Evolutionary conservation across 2,888 invertebrate species (phyloP).

Genomic region (Stictocephala bisonia): DNA sequence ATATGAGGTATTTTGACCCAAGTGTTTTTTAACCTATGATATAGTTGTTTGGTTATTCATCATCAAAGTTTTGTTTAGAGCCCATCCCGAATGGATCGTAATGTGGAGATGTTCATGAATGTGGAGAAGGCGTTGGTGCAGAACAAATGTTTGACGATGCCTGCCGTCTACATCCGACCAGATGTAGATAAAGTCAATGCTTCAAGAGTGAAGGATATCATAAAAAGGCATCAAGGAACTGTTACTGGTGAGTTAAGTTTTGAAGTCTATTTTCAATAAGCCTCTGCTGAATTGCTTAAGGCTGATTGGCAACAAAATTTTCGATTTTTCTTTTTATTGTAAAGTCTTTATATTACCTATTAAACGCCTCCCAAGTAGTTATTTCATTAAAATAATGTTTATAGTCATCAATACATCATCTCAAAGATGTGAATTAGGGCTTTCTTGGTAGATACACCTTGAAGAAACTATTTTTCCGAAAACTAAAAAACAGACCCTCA

Average conservation of each 20-base stretch:
- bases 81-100: conserved; percentile 89
- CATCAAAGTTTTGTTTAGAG: conserved; percentile 82
- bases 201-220: conserved; percentile 86
- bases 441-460: no score
- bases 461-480: no score
- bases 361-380: no score
- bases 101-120: conserved; percentile 92
- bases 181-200: conserved; percentile 87
- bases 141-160: conserved; percentile 82
- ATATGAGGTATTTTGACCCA: background rate
- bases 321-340: no score
- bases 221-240: conserved; percentile 87
- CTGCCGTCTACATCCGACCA: conserved; percentile 82
- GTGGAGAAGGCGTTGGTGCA: conserved; percentile 87
- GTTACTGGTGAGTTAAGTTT: conserved; percentile 68
- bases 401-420: no score
- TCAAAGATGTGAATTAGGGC: no score
- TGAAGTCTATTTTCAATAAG: no score
- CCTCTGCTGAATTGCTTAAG: no score
- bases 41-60: background rate
- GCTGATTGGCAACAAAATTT: no score
- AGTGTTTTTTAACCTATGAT: background rate
- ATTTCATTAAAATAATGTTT: no score
- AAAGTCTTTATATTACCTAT: no score
- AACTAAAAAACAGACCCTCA: no score